Evolutionary conservation across 2,888 invertebrate species (phyloP).

Genomic region (Synanthedon tipuliformis): DNA sequence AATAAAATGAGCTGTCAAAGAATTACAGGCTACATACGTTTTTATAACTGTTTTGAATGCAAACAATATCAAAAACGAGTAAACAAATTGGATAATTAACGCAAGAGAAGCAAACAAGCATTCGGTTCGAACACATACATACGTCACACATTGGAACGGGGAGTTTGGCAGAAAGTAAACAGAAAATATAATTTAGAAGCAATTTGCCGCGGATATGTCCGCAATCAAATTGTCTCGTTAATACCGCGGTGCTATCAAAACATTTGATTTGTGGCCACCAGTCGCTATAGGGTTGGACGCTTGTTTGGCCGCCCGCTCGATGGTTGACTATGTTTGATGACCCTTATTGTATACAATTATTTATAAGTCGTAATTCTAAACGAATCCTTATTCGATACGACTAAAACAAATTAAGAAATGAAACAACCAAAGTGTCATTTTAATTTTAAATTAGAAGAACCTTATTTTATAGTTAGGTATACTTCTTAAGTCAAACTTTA

Average conservation of each 20-base stretch:
- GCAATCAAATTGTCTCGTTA: conserved; percentile 72
- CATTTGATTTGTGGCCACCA: conserved; percentile 66
- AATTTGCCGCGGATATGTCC: conserved; percentile 69
- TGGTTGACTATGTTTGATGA: conserved; percentile 50
- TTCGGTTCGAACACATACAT: conserved; percentile 39
- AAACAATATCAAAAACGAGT: conserved; percentile 23
- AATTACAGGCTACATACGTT: not conserved
- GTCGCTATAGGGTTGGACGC: conserved; percentile 35
- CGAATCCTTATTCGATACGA: too few relatives aligned
- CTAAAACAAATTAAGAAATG: too few relatives aligned
- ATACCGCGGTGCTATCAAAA: conserved; percentile 68
- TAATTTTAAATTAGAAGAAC: too few relatives aligned
- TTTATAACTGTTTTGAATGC: not conserved
- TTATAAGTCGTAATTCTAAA: conserved; percentile 2
- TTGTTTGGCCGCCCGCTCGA: conserved; percentile 55
- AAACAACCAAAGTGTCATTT: too few relatives aligned
- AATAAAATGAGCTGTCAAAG: not conserved
- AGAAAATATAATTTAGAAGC: conserved; percentile 71
- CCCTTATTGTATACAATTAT: conserved; percentile 54
- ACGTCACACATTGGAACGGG: conserved; percentile 54
- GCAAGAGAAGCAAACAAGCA: conserved; percentile 51
- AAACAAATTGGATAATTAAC: conserved; percentile 55
- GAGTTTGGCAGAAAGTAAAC: conserved; percentile 69
- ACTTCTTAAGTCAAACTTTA: too few relatives aligned
- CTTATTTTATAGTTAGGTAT: too few relatives aligned